Evolutionary conservation across 2,888 invertebrate genomes (phyloP), one percentile per base, ranked within the genome.

Genomic region (Apodemia mormo): DNA sequence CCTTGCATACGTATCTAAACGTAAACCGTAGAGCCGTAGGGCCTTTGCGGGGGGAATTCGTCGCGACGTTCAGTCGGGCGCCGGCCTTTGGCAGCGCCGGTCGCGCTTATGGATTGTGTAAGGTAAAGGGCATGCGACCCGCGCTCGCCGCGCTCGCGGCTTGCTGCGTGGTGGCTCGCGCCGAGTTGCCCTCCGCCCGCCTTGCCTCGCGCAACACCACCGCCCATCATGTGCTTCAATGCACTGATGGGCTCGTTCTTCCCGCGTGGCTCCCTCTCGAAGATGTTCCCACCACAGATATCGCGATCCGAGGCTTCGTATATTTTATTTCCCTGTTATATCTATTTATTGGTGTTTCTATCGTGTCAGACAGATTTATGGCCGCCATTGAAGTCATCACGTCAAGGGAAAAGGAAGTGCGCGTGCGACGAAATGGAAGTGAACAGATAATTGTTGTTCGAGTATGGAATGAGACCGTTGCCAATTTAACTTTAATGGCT

Each of bases 381-480:
- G 98, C 98, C 61, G 97, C 99, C 80, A 99, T 99, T 86, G 99
- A 99, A 94, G 99, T 98, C 77, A 99, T 99, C 87, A 99, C 99
- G 68, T 99, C 99, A 0, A 97, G 98, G 86, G 99, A 99, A 88
- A 97, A 98, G 81, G 98, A 98, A 88, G 96, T 99, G 81, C 96
- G 96, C 80, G 96, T 99, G 72, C 97, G 97, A 82, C 96, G 97
- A 76, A 96, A 97, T 75, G 97, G 97, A 81, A 97, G 98, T 73
- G 97, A 98, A 73, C 97, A 98, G 82, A 97, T 97, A 78, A 94
- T 99, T 64, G 96, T 96, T 68, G 99, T 99, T 22, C 95, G 99
- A 72, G 97, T 99, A 72, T 99, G 99, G 99, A 99, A 99, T 90
- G 99, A 99, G 88, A 99, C 99, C 2, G 99, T 99, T 64, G 99